Evolutionary conservation across 2,113 vertebrate species (phyloP), one percentile per base, ranked within the genome.

Genomic region (Cinclus mexicanus): DNA sequence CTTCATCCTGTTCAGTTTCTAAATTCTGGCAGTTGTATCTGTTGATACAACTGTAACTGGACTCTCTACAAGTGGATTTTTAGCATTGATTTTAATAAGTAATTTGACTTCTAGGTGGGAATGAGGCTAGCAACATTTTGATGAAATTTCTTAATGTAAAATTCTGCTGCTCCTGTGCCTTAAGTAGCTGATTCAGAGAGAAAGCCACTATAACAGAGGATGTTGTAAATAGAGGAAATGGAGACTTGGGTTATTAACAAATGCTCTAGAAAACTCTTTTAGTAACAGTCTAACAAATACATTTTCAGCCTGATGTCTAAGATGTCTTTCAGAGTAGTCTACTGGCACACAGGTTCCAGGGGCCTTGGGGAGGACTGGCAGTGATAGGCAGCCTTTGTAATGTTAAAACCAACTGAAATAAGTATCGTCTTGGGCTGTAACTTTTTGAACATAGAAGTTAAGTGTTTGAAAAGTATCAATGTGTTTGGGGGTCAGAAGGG

Each of bases 161-260:
- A 63, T 78, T 83, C 18, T 81, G 7, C 50, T 85, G 26, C 10
- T 87, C 11, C 31, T 72, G 29, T 82, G 52, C 52, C 82, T 84
- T 64, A 59, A 33, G 29, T 16, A 37, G 24, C 33, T 69, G 29
- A 20, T 67, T 81, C 11, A 46, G 46, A 65, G 60, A 55, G 55
- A 81, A 74, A 70, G 4, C 18, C 35, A 42, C 13, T 8, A 2
- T 52, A 70, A 49, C 23, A 59, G 22, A 49, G 46, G 17, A 26
- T 26, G 21, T 44, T 50, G 39, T 26, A 63, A 57, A 67, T 7
- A 41, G 28, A 65, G 63, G 25, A 77, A 74, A 21, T 0, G 0
- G 42, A 22, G 9, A 33, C 50, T 75, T 84, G 22, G 4, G 44
- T 87, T 63, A 6, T 61, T 81, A 67, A 67, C 31, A 79, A 63